Conservation (phyloP, 2,797 vertebrate genomes). For the Semotilus atromaculatus region DNA sequence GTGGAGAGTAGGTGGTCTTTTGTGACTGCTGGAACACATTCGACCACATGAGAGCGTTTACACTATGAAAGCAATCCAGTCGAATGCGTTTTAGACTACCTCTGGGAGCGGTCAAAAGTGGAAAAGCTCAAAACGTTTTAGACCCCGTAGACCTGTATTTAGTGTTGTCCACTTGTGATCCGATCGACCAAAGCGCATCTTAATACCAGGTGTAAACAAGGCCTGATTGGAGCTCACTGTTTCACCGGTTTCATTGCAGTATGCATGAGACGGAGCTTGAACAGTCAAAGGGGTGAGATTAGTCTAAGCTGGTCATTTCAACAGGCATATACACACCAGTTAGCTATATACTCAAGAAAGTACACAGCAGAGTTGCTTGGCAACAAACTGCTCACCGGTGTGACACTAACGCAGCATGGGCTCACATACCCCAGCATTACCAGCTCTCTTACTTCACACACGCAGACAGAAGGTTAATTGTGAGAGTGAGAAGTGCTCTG, state of each 20-base stretch:
- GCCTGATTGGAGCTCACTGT: not conserved
- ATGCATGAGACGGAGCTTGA: not conserved
- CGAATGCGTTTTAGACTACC: too few species aligned
- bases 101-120: too few species aligned
- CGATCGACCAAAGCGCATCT: too few species aligned
- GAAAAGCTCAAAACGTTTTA: too few species aligned
- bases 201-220: too few species aligned
- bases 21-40: too few species aligned
- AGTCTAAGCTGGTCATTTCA: slow-evolving; percentile 5
- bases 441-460: slow-evolving; percentile 14
- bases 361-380: slow-evolving; percentile 28
- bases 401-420: slow-evolving; percentile 22
- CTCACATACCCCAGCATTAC: slow-evolving; percentile 24
- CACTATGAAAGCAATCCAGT: too few species aligned
- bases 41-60: too few species aligned
- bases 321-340: not conserved
- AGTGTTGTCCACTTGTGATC: too few species aligned
- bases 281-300: not conserved
- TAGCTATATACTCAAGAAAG: slow-evolving; percentile 3
- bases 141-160: too few species aligned
- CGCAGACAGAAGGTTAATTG: not conserved
- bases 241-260: not conserved
- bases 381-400: slow-evolving; percentile 22
- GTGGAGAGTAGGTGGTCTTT: too few species aligned
- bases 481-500: slow-evolving; percentile 5